phyloP scores from a whole-genome alignment of 2,797 vertebrate species.

The Pseudocheirus occidentalis region DNA sequence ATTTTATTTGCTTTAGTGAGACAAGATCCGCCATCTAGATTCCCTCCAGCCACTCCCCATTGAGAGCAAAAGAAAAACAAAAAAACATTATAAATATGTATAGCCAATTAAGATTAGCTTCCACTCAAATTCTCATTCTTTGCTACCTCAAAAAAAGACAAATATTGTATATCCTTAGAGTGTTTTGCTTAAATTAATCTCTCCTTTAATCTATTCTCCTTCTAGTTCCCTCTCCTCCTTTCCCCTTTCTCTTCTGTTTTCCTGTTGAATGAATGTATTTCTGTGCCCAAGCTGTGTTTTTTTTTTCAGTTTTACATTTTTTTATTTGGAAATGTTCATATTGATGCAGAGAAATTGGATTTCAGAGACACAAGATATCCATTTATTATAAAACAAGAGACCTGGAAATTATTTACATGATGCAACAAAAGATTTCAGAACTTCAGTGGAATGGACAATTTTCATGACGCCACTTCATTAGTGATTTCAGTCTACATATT shows the following conservation, averaged over 20 bases:
- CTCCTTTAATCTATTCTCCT: not conserved
- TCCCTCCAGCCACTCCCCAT: not conserved
- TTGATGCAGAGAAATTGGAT: too few species aligned
- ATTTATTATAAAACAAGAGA: too few species aligned
- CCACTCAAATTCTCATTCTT: not conserved
- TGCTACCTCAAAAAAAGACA: not conserved
- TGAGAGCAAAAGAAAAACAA: not conserved
- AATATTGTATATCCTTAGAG: not conserved
- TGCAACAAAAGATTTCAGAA: too few species aligned
- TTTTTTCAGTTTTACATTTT: too few species aligned
- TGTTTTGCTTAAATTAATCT: not conserved
- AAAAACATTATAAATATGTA: not conserved
- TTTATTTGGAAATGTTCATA: too few species aligned
- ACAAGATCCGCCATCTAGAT: too few species aligned
- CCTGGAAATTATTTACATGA: too few species aligned
- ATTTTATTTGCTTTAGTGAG: too few species aligned
- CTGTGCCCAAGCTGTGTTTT: too few species aligned
- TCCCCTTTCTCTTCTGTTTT: not conserved
- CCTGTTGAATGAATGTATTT: not conserved
- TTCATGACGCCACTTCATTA: too few species aligned
- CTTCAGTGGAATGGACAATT: too few species aligned
- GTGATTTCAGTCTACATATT: too few species aligned
- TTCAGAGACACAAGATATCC: conserved; percentile 60
- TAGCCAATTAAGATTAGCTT: not conserved
- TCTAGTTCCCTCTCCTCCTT: not conserved